Evolutionary conservation across 2,888 invertebrate species (phyloP).

Genomic region (Cheilosia variabilis): DNA sequence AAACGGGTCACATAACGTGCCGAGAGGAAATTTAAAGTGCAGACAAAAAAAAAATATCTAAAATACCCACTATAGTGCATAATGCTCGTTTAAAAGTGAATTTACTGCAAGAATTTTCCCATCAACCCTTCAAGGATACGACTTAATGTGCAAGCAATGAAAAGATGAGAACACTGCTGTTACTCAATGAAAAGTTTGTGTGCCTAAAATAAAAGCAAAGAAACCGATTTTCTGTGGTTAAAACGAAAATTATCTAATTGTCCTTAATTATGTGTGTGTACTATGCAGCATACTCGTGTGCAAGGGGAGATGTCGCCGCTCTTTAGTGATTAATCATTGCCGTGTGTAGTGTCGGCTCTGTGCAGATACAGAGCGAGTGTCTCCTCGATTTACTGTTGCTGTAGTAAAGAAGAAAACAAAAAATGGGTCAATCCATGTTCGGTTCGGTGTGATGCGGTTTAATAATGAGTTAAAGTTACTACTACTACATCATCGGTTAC

Average conservation of each 20-base stretch:
- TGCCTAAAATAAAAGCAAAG: slow-evolving; percentile 29
- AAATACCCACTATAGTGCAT: slow-evolving; percentile 31
- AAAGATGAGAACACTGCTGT: not conserved
- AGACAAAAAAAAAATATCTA: slow-evolving; percentile 44
- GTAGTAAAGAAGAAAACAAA: slow-evolving; percentile 6
- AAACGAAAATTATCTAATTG: slow-evolving; percentile 59
- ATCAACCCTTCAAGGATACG: slow-evolving; percentile 4
- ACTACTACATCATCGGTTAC: slow-evolving; percentile 34
- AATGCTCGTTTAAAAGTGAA: slow-evolving; percentile 25
- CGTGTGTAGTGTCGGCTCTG: slow-evolving; percentile 42
- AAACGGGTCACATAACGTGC: slow-evolving; percentile 65
- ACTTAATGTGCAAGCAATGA: not conserved
- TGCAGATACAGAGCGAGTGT: not conserved
- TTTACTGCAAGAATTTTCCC: slow-evolving; percentile 3
- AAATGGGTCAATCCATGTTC: slow-evolving; percentile 64
- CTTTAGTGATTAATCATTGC: slow-evolving; percentile 55
- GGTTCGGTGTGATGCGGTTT: slow-evolving; percentile 49
- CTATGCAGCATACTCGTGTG: not conserved
- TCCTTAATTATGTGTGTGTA: slow-evolving; percentile 58
- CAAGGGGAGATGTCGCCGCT: slow-evolving; percentile 50
- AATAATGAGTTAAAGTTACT: slow-evolving; percentile 32
- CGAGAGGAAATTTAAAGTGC: slow-evolving; percentile 35
- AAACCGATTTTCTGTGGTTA: slow-evolving; percentile 2
- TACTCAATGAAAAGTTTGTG: slow-evolving; percentile 27
- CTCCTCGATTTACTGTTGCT: slow-evolving; percentile 61